Evolutionary conservation across 2,113 vertebrate species (phyloP), one percentile per base, ranked within the genome.

Genomic region (Athene noctua): DNA sequence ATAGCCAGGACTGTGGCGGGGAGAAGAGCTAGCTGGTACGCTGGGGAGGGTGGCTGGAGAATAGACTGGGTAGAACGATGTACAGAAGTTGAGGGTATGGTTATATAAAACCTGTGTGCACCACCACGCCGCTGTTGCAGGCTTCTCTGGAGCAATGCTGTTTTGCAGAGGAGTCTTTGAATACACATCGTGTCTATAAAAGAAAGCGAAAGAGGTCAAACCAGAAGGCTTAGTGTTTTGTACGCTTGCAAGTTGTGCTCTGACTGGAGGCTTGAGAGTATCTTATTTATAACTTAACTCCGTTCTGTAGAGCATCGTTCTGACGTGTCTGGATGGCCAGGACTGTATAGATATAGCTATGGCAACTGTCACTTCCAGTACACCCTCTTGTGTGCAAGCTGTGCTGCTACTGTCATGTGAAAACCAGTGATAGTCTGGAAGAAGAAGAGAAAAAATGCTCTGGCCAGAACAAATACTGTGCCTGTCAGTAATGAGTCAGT

Each of bases 71-170:
- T 34, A 66, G 85, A 54, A 11, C 2, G 3, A 54, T 52, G 58
- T 52, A 11, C 52, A 29, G 44, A 59, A 67, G 15, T 8, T 44
- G 66, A 30, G 75, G 44, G 20, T 15, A 15, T 20, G 68, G 51
- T 10, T 78, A 29, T 36, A 16, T 86, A 74, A 81, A 91, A 34
- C 27, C 72, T 27, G 51, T 34, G 87, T 15, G 38, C 1, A 3
- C 38, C 75, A 36, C 40, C 2, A 2, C 0, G 2, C 66, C 1
- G 0, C 52, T 1, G 0, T 51, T 44, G 1, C 49, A 51, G 70
- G 8, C 40, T 42, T 46, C 80, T 81, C 57, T 66, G 73, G 80
- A 88, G 70, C 55, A 29, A 27, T 22, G 65, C 82, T 92, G 62
- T 34, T 89, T 80, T 91, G 80, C 88, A 77, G 54, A 79, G 91